Evolutionary conservation across 2,888 invertebrate genomes (phyloP).

Genomic region (Hirtodrosophila alboralis): DNA sequence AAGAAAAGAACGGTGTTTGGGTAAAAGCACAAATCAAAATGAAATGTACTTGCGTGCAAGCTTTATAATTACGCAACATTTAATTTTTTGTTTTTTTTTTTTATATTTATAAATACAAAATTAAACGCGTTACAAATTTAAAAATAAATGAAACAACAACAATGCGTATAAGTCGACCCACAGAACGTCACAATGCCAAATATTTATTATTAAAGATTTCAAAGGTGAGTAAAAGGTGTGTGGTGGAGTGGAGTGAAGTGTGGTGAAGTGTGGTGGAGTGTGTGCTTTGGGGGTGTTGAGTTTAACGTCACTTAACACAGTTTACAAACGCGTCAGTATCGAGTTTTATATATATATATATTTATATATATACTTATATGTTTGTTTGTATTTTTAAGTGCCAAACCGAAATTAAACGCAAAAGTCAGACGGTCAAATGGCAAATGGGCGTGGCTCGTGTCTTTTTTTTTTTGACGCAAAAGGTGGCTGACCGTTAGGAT

Average conservation of each 20-base stretch:
- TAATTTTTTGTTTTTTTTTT: too few relatives aligned
- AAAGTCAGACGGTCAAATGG: constrained; percentile 50
- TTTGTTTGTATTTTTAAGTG: constrained; percentile 41
- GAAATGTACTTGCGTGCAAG: constrained; percentile 8
- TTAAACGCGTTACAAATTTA: constrained; percentile 12
- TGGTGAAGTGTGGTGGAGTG: constrained; percentile 3
- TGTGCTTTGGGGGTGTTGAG: background rate
- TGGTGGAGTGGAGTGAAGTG: too few relatives aligned
- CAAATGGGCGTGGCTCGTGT: constrained; percentile 51
- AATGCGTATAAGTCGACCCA: constrained; percentile 47
- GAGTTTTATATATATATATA: too few relatives aligned
- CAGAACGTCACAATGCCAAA: constrained; percentile 57
- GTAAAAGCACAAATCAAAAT: constrained; percentile 43
- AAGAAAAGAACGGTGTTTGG: constrained; percentile 23
- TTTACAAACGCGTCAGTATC: constrained; percentile 17
- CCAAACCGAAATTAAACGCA: constrained; percentile 32
- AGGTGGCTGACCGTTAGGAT: constrained; percentile 67
- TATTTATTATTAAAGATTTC: too few relatives aligned
- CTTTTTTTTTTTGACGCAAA: too few relatives aligned
- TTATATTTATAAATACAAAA: constrained; percentile 25
- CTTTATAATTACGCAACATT: constrained; percentile 39
- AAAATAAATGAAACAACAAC: constrained; percentile 37
- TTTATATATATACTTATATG: too few relatives aligned
- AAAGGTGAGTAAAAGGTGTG: too few relatives aligned
- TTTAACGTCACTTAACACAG: constrained; percentile 60